phyloP scores from a whole-genome alignment of 2,888 invertebrate species.

The Meghimatium bilineatum region DNA sequence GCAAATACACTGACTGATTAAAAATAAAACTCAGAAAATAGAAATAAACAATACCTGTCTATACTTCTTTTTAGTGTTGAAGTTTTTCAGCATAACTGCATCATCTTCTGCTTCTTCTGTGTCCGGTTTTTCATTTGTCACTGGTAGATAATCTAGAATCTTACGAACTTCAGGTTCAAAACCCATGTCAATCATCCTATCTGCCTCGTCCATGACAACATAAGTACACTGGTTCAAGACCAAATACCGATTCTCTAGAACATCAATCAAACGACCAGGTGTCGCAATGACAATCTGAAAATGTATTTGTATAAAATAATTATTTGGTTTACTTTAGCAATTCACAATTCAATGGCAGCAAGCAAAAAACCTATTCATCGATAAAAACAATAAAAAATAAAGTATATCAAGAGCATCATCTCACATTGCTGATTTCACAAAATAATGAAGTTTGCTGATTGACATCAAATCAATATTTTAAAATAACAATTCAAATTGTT shows the following conservation, averaged over 20 bases:
- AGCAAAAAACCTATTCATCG: background rate
- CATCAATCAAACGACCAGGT: slow-evolving; percentile 98
- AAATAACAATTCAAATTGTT: no score
- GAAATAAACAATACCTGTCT: slow-evolving; percentile 82
- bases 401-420: no score
- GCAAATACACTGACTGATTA: no score
- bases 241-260: slow-evolving; percentile 97
- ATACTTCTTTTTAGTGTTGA: slow-evolving; percentile 96
- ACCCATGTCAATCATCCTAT: slow-evolving; percentile 99
- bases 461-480: background rate
- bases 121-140: slow-evolving; percentile 97
- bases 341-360: background rate
- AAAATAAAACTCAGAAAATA: no score
- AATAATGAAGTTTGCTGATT: background rate
- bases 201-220: slow-evolving; percentile 90
- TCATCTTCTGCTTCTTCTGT: slow-evolving; percentile 98
- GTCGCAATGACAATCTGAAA: slow-evolving; percentile 96
- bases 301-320: background rate
- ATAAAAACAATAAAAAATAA: background rate
- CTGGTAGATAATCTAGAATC: slow-evolving; percentile 98
- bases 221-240: slow-evolving; percentile 98
- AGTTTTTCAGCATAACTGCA: slow-evolving; percentile 91
- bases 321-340: slow-evolving; percentile 20
- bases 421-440: no score
- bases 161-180: slow-evolving; percentile 97